Evolutionary conservation across 2,888 invertebrate genomes (phyloP).

Genomic region (Leistus spinibarbis): DNA sequence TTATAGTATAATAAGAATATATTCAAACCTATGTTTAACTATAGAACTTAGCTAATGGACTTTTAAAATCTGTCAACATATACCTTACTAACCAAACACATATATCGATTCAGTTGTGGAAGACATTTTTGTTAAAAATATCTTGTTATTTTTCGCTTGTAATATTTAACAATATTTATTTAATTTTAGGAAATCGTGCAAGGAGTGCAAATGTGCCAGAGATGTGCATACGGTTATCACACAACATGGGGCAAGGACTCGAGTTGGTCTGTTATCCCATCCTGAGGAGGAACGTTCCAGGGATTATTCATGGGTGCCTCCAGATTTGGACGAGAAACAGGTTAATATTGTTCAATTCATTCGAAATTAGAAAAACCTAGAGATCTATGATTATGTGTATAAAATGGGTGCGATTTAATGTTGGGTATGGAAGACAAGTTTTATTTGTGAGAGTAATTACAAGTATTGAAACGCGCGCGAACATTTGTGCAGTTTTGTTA

Average conservation of each 20-base stretch:
- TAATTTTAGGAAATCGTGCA: conserved; percentile 86
- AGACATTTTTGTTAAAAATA: not conserved
- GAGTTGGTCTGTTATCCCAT: conserved; percentile 61
- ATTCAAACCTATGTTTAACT: too few species aligned
- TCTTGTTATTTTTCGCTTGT: not conserved
- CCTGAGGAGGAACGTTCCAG: conserved; percentile 56
- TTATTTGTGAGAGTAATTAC: too few species aligned
- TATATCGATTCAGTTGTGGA: not conserved
- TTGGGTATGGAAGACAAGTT: too few species aligned
- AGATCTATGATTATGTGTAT: too few species aligned
- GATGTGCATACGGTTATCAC: conserved; percentile 81
- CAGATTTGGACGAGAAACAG: conserved; percentile 48
- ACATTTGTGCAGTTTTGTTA: too few species aligned
- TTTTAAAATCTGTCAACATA: not conserved
- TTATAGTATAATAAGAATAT: not conserved
- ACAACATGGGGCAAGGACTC: conserved; percentile 54
- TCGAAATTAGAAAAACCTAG: too few species aligned
- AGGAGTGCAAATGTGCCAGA: conserved; percentile 89
- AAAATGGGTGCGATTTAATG: too few species aligned
- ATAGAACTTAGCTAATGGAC: not conserved
- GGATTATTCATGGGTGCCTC: conserved; percentile 56
- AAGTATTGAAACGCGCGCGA: too few species aligned
- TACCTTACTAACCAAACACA: not conserved
- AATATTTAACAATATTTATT: not conserved
- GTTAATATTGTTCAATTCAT: too few species aligned